Evolutionary conservation across 2,888 invertebrate species (phyloP).

Genomic region (Ectemnius continuus): DNA sequence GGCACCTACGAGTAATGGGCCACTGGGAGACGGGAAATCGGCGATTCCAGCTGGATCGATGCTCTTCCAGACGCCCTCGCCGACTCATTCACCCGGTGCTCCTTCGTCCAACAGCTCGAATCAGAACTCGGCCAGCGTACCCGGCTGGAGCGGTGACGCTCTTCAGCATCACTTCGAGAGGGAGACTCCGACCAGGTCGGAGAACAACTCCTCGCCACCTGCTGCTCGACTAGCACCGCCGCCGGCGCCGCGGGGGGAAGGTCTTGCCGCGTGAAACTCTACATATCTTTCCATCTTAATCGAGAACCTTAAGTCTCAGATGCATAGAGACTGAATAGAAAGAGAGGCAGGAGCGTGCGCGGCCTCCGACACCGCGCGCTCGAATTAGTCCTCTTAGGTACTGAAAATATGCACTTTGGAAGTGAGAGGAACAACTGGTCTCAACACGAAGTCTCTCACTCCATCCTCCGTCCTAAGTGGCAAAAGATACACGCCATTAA

Average conservation of each 20-base stretch:
- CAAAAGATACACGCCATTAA: no score
- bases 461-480: conserved; percentile 12
- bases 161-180: conserved; percentile 81
- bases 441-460: neutral
- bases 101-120: conserved; percentile 73
- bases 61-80: conserved; percentile 75
- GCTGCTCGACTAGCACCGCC: conserved; percentile 81
- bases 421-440: no score
- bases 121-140: conserved; percentile 78
- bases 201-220: conserved; percentile 76
- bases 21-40: conserved; percentile 65
- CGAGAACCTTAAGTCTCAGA: conserved; percentile 16
- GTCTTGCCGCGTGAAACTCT: conserved; percentile 83
- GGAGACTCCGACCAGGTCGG: conserved; percentile 77
- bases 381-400: no score
- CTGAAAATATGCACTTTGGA: no score
- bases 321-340: conserved; percentile 22
- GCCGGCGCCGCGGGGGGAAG: conserved; percentile 84
- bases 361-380: no score
- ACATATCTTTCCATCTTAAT: conserved; percentile 43
- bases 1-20: conserved; percentile 78
- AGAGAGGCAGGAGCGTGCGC: no score
- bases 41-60: conserved; percentile 73
- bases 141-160: conserved; percentile 79
- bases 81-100: conserved; percentile 77